Conservation (phyloP, 2,797 vertebrate species). For the Podarcis siculus region DNA sequence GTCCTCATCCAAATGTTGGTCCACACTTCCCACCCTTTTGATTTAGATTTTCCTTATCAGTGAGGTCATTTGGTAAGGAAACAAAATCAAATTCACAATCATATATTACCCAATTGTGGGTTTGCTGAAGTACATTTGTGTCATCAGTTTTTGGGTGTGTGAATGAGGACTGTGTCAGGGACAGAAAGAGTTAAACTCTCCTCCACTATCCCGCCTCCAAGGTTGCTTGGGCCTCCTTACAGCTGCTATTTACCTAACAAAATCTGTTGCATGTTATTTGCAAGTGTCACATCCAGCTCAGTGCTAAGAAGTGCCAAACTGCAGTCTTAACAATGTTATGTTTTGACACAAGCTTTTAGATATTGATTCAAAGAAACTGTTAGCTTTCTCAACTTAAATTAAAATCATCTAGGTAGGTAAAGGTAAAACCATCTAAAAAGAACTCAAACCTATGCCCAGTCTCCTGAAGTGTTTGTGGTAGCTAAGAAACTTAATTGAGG, state of each 20-base stretch:
- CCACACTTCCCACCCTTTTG: too few species aligned
- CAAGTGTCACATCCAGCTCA: not conserved
- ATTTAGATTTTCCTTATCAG: too few species aligned
- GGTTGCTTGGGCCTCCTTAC: not conserved
- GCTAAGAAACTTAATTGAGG: constrained; percentile 31
- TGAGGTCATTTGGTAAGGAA: too few species aligned
- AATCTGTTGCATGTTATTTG: not conserved
- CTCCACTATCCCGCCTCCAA: not conserved
- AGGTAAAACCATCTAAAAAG: not conserved
- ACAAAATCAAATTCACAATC: too few species aligned
- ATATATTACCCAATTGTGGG: too few species aligned
- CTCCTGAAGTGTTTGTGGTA: constrained; percentile 1
- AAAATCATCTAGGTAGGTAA: not conserved
- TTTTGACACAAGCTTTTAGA: constrained; percentile 39
- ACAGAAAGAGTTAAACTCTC: not conserved
- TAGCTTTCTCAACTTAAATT: constrained; percentile 21
- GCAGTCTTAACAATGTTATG: not conserved
- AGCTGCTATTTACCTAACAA: not conserved
- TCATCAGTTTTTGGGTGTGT: too few species aligned
- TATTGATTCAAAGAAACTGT: not conserved
- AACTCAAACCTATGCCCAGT: constrained; percentile 38
- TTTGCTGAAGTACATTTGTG: too few species aligned
- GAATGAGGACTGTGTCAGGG: not conserved
- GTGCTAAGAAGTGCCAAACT: not conserved
- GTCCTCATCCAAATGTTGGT: too few species aligned